phyloP scores from a whole-genome alignment of 2,888 invertebrate genomes.

The Trichogramma dendrolimi region DNA sequence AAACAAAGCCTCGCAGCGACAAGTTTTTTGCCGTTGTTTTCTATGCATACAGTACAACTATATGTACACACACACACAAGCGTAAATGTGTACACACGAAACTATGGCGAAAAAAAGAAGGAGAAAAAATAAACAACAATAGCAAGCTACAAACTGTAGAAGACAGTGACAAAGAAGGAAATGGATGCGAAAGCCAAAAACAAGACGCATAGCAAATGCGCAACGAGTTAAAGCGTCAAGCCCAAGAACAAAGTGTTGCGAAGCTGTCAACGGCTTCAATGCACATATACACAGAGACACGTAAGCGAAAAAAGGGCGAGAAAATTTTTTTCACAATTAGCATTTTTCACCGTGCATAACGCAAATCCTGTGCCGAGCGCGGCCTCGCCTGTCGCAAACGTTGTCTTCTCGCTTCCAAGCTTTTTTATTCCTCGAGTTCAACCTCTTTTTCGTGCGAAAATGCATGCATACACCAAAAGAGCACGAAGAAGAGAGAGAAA shows the following conservation, averaged over 20 bases:
- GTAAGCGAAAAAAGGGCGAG: conserved; percentile 9
- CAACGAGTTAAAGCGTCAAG: background rate
- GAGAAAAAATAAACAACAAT: background rate
- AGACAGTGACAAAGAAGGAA: background rate
- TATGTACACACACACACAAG: background rate
- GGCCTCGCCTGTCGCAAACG: no score
- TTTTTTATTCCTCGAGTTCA: no score
- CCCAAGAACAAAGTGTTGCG: background rate
- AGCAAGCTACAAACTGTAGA: background rate
- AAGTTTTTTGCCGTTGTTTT: no score
- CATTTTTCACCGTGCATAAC: conserved; percentile 27
- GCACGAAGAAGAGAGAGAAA: background rate
- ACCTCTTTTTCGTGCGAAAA: no score
- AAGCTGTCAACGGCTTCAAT: background rate
- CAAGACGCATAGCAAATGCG: no score
- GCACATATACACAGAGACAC: no score
- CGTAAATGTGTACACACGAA: background rate
- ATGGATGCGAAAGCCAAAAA: background rate
- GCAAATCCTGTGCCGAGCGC: conserved; percentile 32
- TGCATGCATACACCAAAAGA: background rate
- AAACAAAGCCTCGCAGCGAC: no score
- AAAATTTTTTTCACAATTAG: conserved; percentile 39
- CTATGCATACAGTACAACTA: no score
- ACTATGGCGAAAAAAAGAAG: background rate
- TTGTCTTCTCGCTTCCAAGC: no score